Evolutionary conservation across 2,797 vertebrate genomes (phyloP).

Genomic region (Notoglanidium macrostoma): DNA sequence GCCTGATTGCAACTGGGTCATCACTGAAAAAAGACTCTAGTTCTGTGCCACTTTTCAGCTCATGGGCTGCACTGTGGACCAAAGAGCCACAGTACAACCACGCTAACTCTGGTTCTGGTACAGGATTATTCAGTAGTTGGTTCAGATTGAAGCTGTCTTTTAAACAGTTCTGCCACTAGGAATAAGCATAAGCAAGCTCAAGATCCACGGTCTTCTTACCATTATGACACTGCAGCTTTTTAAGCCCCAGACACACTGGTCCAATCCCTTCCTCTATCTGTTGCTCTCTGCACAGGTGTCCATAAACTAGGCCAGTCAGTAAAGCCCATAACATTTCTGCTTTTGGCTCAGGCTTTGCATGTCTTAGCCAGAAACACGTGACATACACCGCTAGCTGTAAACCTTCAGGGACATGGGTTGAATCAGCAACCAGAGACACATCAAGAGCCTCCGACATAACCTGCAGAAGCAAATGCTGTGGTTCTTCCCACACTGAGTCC

Average conservation of each 20-base stretch:
- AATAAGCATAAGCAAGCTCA: slow-evolving; percentile 74
- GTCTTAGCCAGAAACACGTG: slow-evolving; percentile 49
- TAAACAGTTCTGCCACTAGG: slow-evolving; percentile 86
- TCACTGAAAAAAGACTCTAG: slow-evolving; percentile 64
- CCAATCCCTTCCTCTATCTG: too few species aligned
- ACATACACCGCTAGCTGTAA: slow-evolving; percentile 5
- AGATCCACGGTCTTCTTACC: slow-evolving; percentile 58
- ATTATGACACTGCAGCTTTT: too few species aligned
- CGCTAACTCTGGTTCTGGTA: slow-evolving; percentile 75
- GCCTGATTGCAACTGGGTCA: slow-evolving; percentile 53
- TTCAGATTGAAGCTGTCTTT: slow-evolving; percentile 77
- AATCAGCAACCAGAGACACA: background rate
- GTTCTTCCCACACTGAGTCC: slow-evolving; percentile 71
- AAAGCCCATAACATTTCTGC: slow-evolving; percentile 68
- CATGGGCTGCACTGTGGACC: slow-evolving; percentile 71
- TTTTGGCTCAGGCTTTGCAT: slow-evolving; percentile 61
- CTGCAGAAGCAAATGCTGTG: background rate
- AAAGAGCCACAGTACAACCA: slow-evolving; percentile 82
- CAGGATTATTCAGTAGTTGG: slow-evolving; percentile 77
- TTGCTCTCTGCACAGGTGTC: too few species aligned
- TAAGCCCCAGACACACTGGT: too few species aligned
- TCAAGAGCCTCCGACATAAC: slow-evolving; percentile 22
- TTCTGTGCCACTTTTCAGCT: slow-evolving; percentile 57
- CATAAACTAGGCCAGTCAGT: too few species aligned
- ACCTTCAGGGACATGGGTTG: background rate